Percentiles rank a stretch among this genome's conserved stretches.
phyloP scores from a whole-genome alignment of 2,113 vertebrate genomes.

The Aphyosemion australe region DNA sequence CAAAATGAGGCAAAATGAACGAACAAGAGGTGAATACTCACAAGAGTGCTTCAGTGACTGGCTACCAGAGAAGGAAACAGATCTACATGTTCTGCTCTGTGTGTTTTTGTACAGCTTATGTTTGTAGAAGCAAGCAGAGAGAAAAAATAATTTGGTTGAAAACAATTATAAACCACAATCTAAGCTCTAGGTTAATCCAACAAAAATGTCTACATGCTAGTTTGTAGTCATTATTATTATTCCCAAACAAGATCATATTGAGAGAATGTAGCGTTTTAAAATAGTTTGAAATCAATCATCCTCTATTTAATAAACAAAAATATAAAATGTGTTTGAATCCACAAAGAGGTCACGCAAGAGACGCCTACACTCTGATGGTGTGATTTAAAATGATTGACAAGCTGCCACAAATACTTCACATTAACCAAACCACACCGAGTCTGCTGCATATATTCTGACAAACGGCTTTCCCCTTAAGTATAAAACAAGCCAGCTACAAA shows the following conservation, averaged over 20 bases:
- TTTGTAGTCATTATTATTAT: too few relatives aligned
- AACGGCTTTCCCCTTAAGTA: conserved; percentile 16
- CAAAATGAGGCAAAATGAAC: too few relatives aligned
- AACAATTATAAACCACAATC: too few relatives aligned
- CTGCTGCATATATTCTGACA: conserved; percentile 30
- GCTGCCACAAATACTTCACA: conserved; percentile 8
- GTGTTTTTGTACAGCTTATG: too few relatives aligned
- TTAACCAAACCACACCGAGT: conserved; percentile 3
- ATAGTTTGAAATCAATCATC: not conserved
- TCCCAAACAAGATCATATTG: not conserved
- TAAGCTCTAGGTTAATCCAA: too few relatives aligned
- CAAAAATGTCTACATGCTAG: too few relatives aligned
- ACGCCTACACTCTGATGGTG: conserved; percentile 7
- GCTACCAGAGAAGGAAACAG: too few relatives aligned
- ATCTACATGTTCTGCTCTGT: too few relatives aligned
- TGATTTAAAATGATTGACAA: not conserved
- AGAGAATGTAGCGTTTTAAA: not conserved
- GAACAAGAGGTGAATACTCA: too few relatives aligned
- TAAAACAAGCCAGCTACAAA: conserved; percentile 17
- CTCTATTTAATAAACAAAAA: not conserved
- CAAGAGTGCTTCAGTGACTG: too few relatives aligned
- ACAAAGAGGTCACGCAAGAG: not conserved
- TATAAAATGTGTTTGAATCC: not conserved
- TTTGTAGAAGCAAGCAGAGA: too few relatives aligned
- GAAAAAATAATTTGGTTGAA: too few relatives aligned